phyloP scores from a whole-genome alignment of 2,113 vertebrate genomes.

The Chascanopsetta lugubris region DNA sequence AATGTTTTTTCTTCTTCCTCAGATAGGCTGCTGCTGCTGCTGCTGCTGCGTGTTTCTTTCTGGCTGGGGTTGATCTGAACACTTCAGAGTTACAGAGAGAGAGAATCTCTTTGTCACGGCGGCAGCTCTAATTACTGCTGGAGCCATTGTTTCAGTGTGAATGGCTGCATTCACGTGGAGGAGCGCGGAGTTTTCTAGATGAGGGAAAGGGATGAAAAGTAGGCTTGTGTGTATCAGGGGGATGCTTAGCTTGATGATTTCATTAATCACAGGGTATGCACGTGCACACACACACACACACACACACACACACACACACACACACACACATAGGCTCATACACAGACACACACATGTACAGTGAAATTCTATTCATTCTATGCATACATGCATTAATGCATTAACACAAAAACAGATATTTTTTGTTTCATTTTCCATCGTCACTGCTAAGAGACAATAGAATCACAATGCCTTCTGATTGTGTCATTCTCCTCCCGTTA shows the following conservation, averaged over 20 bases:
- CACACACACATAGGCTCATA: no score
- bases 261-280: conserved; percentile 42
- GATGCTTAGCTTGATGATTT: conserved; percentile 42
- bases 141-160: conserved; percentile 51
- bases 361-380: neutral
- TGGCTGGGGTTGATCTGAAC: conserved; percentile 29
- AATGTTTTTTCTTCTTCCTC: conserved; percentile 7
- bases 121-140: conserved; percentile 52
- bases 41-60: conserved; percentile 14
- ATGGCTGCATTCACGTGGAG: conserved; percentile 33
- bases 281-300: no score
- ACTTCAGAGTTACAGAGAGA: conserved; percentile 28
- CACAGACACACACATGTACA: neutral
- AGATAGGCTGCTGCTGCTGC: conserved; percentile 1
- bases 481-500: conserved; percentile 28
- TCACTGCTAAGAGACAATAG: conserved; percentile 28
- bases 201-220: conserved; percentile 12
- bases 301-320: neutral
- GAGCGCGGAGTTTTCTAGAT: conserved; percentile 37
- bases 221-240: conserved; percentile 6
- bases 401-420: conserved; percentile 18
- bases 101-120: conserved; percentile 34
- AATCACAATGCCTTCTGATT: conserved; percentile 14
- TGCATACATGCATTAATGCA: no score
- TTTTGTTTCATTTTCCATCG: conserved; percentile 33